Percentiles rank a stretch among this genome's conserved stretches.
phyloP scores from a whole-genome alignment of 2,888 invertebrate genomes.

The Lypha dubia region DNA sequence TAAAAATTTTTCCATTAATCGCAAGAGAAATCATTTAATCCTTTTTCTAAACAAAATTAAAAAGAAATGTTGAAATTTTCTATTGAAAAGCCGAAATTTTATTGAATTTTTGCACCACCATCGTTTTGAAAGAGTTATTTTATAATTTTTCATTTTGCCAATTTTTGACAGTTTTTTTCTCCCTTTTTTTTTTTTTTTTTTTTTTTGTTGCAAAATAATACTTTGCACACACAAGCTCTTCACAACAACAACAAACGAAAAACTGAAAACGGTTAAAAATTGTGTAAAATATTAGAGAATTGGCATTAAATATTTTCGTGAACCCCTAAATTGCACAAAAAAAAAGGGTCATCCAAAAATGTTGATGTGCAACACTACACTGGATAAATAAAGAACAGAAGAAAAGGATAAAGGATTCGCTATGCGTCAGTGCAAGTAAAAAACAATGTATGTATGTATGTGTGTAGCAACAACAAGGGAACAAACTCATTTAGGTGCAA shows the following conservation, averaged over 20 bases:
- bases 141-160: conserved; percentile 74
- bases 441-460: no score
- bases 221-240: conserved; percentile 14
- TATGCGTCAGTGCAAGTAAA: conserved; percentile 67
- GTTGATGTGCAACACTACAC: conserved; percentile 64
- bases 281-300: conserved; percentile 62
- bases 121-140: conserved; percentile 73
- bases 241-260: conserved; percentile 39
- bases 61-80: conserved; percentile 50
- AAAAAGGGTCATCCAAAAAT: conserved; percentile 72
- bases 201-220: conserved; percentile 73
- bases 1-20: conserved; percentile 57
- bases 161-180: conserved; percentile 75
- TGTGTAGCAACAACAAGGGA: conserved; percentile 53
- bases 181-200: conserved; percentile 73
- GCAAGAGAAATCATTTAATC: conserved; percentile 50
- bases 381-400: conserved; percentile 66
- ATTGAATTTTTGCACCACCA: conserved; percentile 72
- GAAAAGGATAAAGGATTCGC: conserved; percentile 73
- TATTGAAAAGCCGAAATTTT: conserved; percentile 44
- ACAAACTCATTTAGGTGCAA: conserved; percentile 70
- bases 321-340: conserved; percentile 72
- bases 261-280: conserved; percentile 59
- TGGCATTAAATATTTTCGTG: conserved; percentile 61
- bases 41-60: conserved; percentile 55